Conservation (phyloP, 2,888 invertebrate genomes). For the Oscheius sp. region DNA sequence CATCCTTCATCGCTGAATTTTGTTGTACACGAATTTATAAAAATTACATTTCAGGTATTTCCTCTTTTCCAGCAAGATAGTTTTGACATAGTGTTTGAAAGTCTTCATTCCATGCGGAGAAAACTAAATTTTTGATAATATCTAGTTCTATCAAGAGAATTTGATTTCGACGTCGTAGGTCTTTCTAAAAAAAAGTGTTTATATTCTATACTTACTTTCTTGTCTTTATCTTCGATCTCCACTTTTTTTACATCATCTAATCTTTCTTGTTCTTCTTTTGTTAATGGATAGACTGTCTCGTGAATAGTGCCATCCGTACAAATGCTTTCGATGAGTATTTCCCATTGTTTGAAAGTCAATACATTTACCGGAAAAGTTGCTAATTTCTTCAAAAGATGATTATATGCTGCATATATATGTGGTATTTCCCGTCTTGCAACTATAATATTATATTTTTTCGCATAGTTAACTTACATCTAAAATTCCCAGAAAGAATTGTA, state of each 20-base stretch:
- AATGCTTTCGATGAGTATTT: background rate
- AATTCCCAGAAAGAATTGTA: constrained; percentile 1
- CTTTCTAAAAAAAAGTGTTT: background rate
- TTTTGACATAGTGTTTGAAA: background rate
- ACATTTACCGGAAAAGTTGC: background rate
- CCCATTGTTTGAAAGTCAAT: background rate
- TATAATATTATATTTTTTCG: background rate
- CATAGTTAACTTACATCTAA: background rate
- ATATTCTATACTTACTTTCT: background rate
- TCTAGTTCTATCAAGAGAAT: background rate
- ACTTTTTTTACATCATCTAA: background rate
- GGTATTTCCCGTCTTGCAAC: background rate
- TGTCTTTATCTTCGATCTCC: background rate
- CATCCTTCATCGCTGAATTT: constrained; percentile 1
- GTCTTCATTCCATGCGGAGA: background rate
- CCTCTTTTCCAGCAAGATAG: background rate
- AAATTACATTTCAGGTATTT: constrained; percentile 9
- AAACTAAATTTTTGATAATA: background rate
- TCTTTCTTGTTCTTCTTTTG: background rate
- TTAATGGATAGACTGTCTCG: background rate
- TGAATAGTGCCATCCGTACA: background rate
- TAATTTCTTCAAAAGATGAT: background rate
- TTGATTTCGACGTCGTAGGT: background rate
- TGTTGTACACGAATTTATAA: too few species aligned
- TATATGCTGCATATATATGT: background rate